A percentile compares a stretch with the other conserved stretches of the same genome.
phyloP scores from a whole-genome alignment of 2,113 vertebrate species.

The Spea multiplicata region DNA sequence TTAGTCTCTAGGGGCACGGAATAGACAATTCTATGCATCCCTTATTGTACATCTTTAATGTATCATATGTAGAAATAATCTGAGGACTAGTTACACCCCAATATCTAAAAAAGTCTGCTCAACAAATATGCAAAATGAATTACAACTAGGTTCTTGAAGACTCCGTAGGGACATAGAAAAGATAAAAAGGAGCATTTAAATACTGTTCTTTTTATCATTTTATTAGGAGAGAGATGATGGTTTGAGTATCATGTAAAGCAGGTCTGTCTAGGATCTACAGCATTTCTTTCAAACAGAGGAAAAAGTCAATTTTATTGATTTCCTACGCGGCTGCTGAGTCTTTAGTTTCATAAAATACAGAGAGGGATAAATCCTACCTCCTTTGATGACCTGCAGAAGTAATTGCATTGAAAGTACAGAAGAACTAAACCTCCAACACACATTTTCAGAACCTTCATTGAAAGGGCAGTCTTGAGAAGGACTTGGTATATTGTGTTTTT shows the following conservation, averaged over 20 bases:
- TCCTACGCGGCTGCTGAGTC: constrained; percentile 27
- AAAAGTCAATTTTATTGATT: constrained; percentile 40
- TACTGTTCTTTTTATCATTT: constrained; percentile 38
- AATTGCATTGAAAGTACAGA: constrained; percentile 1
- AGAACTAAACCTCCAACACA: not conserved
- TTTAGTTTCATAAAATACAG: constrained; percentile 23
- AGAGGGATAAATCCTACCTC: constrained; percentile 30
- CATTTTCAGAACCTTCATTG: too few species aligned
- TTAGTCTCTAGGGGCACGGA: not conserved
- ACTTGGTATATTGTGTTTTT: too few species aligned
- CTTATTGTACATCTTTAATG: not conserved
- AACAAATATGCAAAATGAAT: constrained; percentile 36
- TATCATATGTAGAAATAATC: not conserved
- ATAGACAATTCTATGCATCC: not conserved
- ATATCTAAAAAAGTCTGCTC: too few species aligned
- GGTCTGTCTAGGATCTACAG: constrained; percentile 35
- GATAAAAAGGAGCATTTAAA: constrained; percentile 26
- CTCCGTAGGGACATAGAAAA: constrained; percentile 23
- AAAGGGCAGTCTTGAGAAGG: too few species aligned
- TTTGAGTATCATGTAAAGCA: constrained; percentile 30
- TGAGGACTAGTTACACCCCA: not conserved
- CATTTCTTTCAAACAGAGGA: constrained; percentile 36
- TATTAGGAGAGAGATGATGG: constrained; percentile 41
- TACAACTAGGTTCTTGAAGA: constrained; percentile 22
- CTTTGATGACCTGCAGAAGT: constrained; percentile 21